Evolutionary conservation across 2,113 vertebrate species (phyloP).

Genomic region (Ptychochromis oligacanthus): DNA sequence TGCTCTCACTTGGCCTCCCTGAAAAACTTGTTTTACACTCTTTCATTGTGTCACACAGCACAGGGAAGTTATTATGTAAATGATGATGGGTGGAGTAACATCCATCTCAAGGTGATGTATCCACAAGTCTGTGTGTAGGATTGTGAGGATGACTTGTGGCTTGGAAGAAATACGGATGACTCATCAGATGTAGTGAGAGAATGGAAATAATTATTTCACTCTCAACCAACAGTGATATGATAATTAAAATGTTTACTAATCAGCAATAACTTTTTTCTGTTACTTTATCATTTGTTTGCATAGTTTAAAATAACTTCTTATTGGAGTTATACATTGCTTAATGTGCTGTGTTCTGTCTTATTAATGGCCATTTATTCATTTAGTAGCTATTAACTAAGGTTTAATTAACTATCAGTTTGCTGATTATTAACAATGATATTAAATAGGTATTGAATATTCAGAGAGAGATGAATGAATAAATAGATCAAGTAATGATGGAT

Average conservation of each 20-base stretch:
- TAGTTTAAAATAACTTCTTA: background rate
- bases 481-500: background rate
- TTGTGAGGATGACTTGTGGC: background rate
- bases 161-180: background rate
- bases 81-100: background rate
- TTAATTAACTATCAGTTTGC: background rate
- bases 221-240: background rate
- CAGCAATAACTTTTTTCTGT: background rate
- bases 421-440: background rate
- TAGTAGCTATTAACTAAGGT: too few species aligned
- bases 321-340: too few species aligned
- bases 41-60: constrained; percentile 16
- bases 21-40: constrained; percentile 37
- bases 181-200: background rate
- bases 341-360: too few species aligned
- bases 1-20: constrained; percentile 25
- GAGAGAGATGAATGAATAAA: background rate
- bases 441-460: background rate
- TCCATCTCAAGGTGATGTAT: background rate
- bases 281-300: background rate
- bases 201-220: background rate
- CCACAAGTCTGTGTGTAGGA: background rate
- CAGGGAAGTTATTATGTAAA: background rate
- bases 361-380: too few species aligned
- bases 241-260: background rate